Evolutionary conservation across 2,113 vertebrate species (phyloP).

Genomic region (Silurus meridionalis): DNA sequence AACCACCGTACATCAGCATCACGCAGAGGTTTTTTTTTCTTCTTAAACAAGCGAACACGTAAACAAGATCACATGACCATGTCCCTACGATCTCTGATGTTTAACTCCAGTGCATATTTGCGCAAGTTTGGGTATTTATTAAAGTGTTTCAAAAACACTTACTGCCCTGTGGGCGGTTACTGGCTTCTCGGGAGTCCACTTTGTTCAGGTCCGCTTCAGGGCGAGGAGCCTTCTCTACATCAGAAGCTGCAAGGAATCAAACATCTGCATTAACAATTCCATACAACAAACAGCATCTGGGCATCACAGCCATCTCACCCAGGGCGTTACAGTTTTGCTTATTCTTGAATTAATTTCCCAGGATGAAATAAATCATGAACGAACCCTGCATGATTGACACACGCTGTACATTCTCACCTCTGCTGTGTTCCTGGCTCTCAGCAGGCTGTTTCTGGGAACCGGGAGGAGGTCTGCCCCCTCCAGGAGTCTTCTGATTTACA

Average conservation of each 20-base stretch:
- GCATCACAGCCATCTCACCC: too few species aligned
- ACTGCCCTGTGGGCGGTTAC: conserved; percentile 81
- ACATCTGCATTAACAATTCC: background rate
- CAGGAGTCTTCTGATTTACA: conserved; percentile 80
- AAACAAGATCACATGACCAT: background rate
- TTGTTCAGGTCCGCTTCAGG: conserved; percentile 81
- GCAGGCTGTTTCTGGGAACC: conserved; percentile 78
- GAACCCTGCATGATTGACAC: too few species aligned
- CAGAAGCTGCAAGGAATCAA: conserved; percentile 69
- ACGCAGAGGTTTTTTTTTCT: background rate
- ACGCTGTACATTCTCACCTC: conserved; percentile 70
- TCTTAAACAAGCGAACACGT: background rate
- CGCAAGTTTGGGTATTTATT: background rate
- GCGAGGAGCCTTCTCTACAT: conserved; percentile 80
- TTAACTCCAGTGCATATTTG: background rate
- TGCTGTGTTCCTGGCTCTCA: conserved; percentile 85
- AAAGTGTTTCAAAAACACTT: conserved; percentile 51
- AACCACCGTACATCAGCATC: background rate
- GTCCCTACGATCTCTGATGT: background rate
- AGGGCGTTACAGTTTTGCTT: too few species aligned
- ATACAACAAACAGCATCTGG: background rate
- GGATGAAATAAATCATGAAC: too few species aligned
- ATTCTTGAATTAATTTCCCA: too few species aligned
- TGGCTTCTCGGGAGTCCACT: conserved; percentile 79
- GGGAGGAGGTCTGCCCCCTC: conserved; percentile 72